Percentiles rank a stretch among this genome's conserved stretches.
phyloP scores from a whole-genome alignment of 2,113 vertebrate genomes.

The Psephotus haematonotus region DNA sequence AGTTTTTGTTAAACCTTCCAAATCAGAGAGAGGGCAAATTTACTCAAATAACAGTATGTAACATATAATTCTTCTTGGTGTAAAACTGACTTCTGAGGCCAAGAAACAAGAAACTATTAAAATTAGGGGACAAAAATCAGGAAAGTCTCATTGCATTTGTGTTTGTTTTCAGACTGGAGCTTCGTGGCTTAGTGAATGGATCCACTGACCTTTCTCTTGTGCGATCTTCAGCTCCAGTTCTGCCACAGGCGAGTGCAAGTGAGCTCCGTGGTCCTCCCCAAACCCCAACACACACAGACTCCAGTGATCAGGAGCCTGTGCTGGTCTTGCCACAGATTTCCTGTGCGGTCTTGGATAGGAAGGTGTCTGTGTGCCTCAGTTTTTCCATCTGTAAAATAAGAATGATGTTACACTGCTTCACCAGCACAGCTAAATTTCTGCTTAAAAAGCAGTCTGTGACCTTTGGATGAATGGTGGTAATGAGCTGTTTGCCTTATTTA shows the following conservation, averaged over 20 bases:
- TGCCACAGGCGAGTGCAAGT: background rate
- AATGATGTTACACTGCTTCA: conserved; percentile 23
- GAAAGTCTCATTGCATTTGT: background rate
- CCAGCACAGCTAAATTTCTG: background rate
- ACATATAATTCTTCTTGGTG: background rate
- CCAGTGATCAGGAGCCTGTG: background rate
- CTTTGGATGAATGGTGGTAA: conserved; percentile 50
- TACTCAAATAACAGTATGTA: background rate
- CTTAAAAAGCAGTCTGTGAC: conserved; percentile 52
- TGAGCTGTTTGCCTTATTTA: conserved; percentile 50
- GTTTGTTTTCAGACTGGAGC: background rate
- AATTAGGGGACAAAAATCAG: background rate
- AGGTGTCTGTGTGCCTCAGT: conserved; percentile 47
- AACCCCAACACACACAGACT: background rate
- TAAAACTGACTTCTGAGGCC: background rate
- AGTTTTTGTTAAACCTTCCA: background rate
- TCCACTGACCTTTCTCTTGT: background rate
- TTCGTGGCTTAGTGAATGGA: background rate
- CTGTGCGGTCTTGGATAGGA: conserved; percentile 42
- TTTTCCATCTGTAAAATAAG: conserved; percentile 54
- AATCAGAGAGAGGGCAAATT: background rate
- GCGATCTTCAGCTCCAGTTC: background rate
- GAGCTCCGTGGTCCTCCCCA: background rate
- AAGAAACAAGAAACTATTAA: background rate
- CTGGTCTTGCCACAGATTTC: conserved; percentile 61